A percentile compares a stretch with the other conserved stretches of the same genome.
Evolutionary conservation across 2,888 invertebrate species (phyloP).

Genomic region (Meiosimyza decipiens): DNA sequence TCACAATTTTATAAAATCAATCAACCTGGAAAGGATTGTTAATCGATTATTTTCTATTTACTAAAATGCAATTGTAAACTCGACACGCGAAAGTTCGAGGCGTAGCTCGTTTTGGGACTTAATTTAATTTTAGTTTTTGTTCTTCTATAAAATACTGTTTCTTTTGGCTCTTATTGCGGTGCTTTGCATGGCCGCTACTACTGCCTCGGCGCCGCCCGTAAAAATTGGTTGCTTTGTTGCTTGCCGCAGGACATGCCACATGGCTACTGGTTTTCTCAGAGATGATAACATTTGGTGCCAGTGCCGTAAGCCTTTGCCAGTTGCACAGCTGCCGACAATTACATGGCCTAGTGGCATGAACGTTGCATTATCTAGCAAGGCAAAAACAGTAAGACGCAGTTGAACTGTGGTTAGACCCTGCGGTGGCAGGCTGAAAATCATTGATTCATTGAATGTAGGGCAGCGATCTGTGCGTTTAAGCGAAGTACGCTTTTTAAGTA

Average conservation of each 20-base stretch:
- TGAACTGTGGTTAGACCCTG: slow-evolving; percentile 78
- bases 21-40: slow-evolving; percentile 23
- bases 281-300: slow-evolving; percentile 88
- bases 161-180: slow-evolving; percentile 55
- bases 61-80: not conserved
- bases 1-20: slow-evolving; percentile 5
- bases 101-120: not conserved
- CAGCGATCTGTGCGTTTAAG: slow-evolving; percentile 79
- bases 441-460: slow-evolving; percentile 86
- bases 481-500: slow-evolving; percentile 84
- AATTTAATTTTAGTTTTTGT: not conserved
- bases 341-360: slow-evolving; percentile 82
- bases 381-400: slow-evolving; percentile 76
- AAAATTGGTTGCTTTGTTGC: slow-evolving; percentile 60
- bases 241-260: slow-evolving; percentile 82
- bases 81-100: not conserved
- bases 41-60: not conserved
- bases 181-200: slow-evolving; percentile 61
- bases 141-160: slow-evolving; percentile 57
- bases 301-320: slow-evolving; percentile 78
- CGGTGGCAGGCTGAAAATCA: slow-evolving; percentile 84
- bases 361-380: slow-evolving; percentile 63
- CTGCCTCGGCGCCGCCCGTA: slow-evolving; percentile 61
- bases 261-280: slow-evolving; percentile 81
- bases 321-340: slow-evolving; percentile 79